Conservation (phyloP, 2,113 vertebrate species). For the Xenopus borealis region DNA sequence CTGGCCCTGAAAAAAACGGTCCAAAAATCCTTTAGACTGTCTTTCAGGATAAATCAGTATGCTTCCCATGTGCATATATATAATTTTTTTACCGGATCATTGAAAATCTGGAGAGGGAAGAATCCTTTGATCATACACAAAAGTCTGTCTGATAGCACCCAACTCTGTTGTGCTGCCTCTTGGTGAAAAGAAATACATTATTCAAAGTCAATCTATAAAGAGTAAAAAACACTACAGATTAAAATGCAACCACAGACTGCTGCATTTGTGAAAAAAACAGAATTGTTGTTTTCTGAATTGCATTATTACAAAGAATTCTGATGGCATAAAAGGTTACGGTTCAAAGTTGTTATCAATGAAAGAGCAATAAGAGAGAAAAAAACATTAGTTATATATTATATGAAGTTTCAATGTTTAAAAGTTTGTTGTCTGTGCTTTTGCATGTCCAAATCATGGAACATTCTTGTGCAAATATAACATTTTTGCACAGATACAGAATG, state of each 20-base stretch:
- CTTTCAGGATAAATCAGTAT: conserved; percentile 5
- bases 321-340: conserved; percentile 48
- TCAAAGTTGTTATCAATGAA: conserved; percentile 35
- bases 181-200: neutral
- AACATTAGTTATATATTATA: too few relatives aligned
- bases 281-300: conserved; percentile 2
- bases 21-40: too few relatives aligned
- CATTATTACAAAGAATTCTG: conserved; percentile 51
- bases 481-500: too few relatives aligned
- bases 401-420: too few relatives aligned
- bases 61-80: neutral
- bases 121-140: conserved; percentile 32
- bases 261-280: too few relatives aligned
- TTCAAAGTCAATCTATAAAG: conserved; percentile 24
- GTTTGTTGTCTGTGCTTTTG: too few relatives aligned
- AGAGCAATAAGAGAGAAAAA: conserved; percentile 13
- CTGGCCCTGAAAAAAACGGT: conserved; percentile 7
- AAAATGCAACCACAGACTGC: conserved; percentile 13
- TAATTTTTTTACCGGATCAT: neutral
- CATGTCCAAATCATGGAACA: too few relatives aligned
- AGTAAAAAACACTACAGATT: conserved; percentile 10
- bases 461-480: too few relatives aligned
- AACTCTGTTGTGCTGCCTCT: conserved; percentile 21
- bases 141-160: conserved; percentile 26
- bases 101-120: neutral